Conservation (phyloP, 2,888 invertebrate species). For the Drosophila mulleri region DNA sequence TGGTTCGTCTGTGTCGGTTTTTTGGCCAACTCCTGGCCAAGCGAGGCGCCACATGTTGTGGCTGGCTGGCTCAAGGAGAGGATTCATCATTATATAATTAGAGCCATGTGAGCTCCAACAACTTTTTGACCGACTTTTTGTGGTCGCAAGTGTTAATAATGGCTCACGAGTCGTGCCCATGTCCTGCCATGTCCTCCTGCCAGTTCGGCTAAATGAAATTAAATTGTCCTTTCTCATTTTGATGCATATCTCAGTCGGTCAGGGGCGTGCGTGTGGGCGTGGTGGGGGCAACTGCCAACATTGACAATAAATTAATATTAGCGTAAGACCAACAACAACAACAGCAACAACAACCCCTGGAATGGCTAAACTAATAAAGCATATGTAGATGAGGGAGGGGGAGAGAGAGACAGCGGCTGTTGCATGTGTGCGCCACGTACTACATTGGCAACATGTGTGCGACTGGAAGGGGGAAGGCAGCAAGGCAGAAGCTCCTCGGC, state of each 20-base stretch:
- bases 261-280: neutral
- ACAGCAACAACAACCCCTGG: constrained; percentile 33
- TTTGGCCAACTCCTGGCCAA: constrained; percentile 16
- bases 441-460: constrained; percentile 50
- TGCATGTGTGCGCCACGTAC: constrained; percentile 43
- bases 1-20: neutral
- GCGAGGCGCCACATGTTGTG: constrained; percentile 50
- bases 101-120: constrained; percentile 50
- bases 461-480: constrained; percentile 6
- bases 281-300: constrained; percentile 35
- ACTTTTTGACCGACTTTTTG: constrained; percentile 72
- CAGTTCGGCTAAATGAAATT: constrained; percentile 70
- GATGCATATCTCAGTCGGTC: constrained; percentile 63
- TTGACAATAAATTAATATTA: constrained; percentile 78
- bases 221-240: constrained; percentile 80
- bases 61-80: constrained; percentile 17
- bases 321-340: constrained; percentile 45
- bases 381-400: constrained; percentile 54
- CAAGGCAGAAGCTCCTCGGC: constrained; percentile 50
- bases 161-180: constrained; percentile 48
- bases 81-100: constrained; percentile 82
- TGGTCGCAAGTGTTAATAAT: constrained; percentile 79
- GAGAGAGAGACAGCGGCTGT: neutral
- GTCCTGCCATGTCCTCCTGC: constrained; percentile 18
- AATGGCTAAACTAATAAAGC: constrained; percentile 71